Base-by-base conservation (phyloP, 1,140 invertebrate genomes). In the Polyergus mexicanus region DNA sequence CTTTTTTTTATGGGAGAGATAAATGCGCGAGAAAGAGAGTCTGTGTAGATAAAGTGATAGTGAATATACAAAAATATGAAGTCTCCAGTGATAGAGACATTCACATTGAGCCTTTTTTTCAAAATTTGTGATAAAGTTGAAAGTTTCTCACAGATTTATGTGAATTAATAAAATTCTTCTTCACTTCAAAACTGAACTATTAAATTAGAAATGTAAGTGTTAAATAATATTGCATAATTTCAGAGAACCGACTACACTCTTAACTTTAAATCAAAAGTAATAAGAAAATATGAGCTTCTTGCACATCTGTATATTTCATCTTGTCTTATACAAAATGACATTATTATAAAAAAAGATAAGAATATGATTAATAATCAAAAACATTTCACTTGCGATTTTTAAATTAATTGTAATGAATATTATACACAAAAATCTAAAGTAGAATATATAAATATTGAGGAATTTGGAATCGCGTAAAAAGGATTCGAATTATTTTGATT, bases 401-500 rank as follows among this genome's bases (percentile, higher is more conserved):
- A 47, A 71, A 71, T 16, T 25, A 71, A 71, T 16, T 25, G 41
- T n/a, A 22, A 71, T 16, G 4, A 19, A 60, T 75, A 5, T 25
- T 16, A 13, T 28, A 35, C 1, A 13, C 16, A 58, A 75, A 75
- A 22, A 25, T 58, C 7, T 58, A 3, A 22, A 58, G 8, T 60
- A 60, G 0, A 75, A 75, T 19, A 75, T 19, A 75, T 28, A 60
- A 25, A 38, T 58, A 32, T 60, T 16, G 7, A 25, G 1, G 2
- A 74, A 8, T 75, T 58, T 16, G 1, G 10, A 60, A 38, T 60
- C 2, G 32, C 1, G 10, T 74, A 22, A 35, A 54, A 74, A 22
- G 6, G 28, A 69, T 69, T 69, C 28, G 5, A 74, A 74, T 3
- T 74, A 74, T 35, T 74, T 74, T 58, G 13, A 58, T 41, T 75